A percentile compares a stretch with the other conserved stretches of the same genome.
phyloP scores from a whole-genome alignment of 2,888 invertebrate species.

The Pantelozetes paolii region DNA sequence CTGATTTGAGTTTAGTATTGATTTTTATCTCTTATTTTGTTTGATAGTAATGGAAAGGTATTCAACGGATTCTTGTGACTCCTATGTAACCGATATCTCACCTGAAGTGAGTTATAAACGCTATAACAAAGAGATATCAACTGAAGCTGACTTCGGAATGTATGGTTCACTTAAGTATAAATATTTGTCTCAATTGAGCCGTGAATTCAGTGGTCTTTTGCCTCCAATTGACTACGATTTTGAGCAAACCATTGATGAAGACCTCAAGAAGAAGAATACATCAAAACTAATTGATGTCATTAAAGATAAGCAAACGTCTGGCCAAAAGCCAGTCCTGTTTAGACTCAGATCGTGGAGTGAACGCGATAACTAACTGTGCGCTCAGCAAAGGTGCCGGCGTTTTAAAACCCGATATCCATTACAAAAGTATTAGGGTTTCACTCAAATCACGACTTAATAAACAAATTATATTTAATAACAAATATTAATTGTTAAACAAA shows the following conservation, averaged over 20 bases:
- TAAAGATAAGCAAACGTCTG: background rate
- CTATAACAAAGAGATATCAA: background rate
- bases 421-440: too few relatives aligned
- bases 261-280: slow-evolving; percentile 17
- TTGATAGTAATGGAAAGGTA: background rate
- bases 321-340: background rate
- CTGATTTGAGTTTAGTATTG: background rate
- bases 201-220: slow-evolving; percentile 3
- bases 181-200: slow-evolving; percentile 18
- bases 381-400: too few relatives aligned
- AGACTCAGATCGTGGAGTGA: slow-evolving; percentile 8
- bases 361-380: background rate
- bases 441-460: too few relatives aligned
- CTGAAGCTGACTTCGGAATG: background rate
- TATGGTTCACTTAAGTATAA: slow-evolving; percentile 20
- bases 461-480: too few relatives aligned
- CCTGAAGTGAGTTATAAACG: background rate
- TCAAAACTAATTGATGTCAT: background rate
- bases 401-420: too few relatives aligned
- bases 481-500: too few relatives aligned
- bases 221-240: slow-evolving; percentile 26
- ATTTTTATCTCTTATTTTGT: too few relatives aligned
- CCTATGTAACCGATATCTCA: background rate
- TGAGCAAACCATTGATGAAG: slow-evolving; percentile 29
- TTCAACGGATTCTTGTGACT: background rate